Conservation (phyloP, 2,113 vertebrate genomes). For the Cricetomys ansorgei region DNA sequence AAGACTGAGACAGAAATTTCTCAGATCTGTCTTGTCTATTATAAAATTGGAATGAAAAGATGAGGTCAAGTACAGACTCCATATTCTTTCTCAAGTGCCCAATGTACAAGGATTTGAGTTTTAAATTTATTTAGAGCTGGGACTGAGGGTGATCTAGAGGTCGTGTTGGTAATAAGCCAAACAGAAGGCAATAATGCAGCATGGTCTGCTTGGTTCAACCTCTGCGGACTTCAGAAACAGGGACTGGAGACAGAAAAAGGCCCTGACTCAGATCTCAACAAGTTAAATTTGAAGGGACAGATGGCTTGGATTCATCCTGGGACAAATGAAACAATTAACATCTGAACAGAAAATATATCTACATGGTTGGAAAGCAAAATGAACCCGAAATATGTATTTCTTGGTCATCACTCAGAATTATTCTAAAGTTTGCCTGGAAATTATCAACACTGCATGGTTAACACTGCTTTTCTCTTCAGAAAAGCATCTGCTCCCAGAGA, state of each 20-base stretch:
- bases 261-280: not conserved
- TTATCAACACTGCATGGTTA: not conserved
- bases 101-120: not conserved
- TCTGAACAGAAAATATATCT: not conserved
- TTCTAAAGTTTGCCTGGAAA: conserved; percentile 10
- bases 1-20: conserved; percentile 43
- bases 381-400: conserved; percentile 16
- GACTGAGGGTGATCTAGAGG: not conserved
- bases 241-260: conserved; percentile 23
- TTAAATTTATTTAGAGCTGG: conserved; percentile 64
- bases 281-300: not conserved
- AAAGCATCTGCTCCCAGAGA: not conserved
- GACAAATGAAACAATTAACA: conserved; percentile 11
- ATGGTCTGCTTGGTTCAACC: not conserved
- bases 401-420: not conserved
- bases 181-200: not conserved
- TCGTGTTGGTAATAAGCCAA: conserved; percentile 38
- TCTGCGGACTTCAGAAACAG: not conserved
- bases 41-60: conserved; percentile 58
- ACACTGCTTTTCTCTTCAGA: not conserved
- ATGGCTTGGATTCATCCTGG: conserved; percentile 19
- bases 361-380: not conserved
- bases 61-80: conserved; percentile 49
- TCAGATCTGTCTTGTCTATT: conserved; percentile 39
- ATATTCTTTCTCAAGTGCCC: conserved; percentile 30